Base-by-base conservation (phyloP, 2,888 invertebrate species). In the Trissonchulus sp. region DNA sequence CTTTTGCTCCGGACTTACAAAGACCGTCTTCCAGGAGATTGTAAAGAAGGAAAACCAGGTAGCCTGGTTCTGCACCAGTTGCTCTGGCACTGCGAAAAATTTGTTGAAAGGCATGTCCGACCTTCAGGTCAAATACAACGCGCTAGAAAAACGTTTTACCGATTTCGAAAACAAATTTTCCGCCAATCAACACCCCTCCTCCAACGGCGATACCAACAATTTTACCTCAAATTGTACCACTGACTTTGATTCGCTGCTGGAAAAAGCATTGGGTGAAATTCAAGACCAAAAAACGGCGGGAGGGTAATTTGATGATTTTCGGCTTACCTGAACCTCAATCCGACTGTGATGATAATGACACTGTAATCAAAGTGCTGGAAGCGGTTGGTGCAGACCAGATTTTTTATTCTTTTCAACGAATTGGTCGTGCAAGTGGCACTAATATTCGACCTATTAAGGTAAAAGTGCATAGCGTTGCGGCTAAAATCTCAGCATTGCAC, bases 61-160 rank as follows among this genome's bases (percentile, higher is more conserved):
- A 60, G 60, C 60, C 60, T 60, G 60, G 60, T 60, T 60, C 60
- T 60, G 60, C 60, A 60, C 60, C 60, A n/a, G 60, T 60, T 60
- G 60, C 60, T 60, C 18, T 60, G 60, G 60, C 60, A 60, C 60
- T 60, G 60, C 60, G n/a, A 60, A 60, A 60, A 60, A 60, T 60
- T 60, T 60, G 60, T 60, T 60, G 60, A 60, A 60, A 60, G 60
- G 60, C 60, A 60, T 60, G 60, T 60, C 60, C n/a, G 18, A 60
- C 60, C 60, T 60, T 60, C 60, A 60, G n/a, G n/a, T n/a, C 18
- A 60, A 60, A 60, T 60, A 60, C n/a, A n/a, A 60, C 60, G 18
- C 18, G 18, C n/a, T 60, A n/a, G 60, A 60, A 60, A 60, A 60
- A 60, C 60, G 60, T 60, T 60, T 60, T 60, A 60, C 18, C n/a